Evolutionary conservation across 2,888 invertebrate genomes (phyloP), one percentile per base, ranked within the genome.

Genomic region (Notodonta ziczac): DNA sequence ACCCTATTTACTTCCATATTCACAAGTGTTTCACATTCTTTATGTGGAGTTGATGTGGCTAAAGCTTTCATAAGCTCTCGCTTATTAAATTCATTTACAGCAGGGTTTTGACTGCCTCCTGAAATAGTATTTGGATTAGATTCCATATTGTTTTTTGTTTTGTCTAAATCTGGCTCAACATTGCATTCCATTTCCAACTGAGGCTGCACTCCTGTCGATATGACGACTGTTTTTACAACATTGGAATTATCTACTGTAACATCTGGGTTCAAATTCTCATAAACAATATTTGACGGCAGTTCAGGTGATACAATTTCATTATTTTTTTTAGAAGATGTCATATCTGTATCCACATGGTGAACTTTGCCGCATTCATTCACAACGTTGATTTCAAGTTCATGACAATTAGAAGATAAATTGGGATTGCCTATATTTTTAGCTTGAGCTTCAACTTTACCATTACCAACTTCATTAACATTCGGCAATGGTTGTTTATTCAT

Each of bases 21-120:
- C 52, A 51, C 39, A 13, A 61, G 61, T 67, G 57, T 71, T 39
- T 56, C 39, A 51, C 74, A 52, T 35, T 74, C 77, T 69, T 90
- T 91, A 4, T 85, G 74, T 0, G 91, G 91, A 9, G 92, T 92
- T 5, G 90, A 91, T 9, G 90, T 90, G n/a, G 90, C 90, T 58
- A 89, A 73, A 58, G 88, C 89, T 67, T 80, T 78, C 35, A 85
- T 50, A 13, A 61, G 44, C 53, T 75, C 72, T 56, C 69, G 69
- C 61, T 63, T 72, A 61, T 67, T 74, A 12, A 66, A 59, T 6
- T 67, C 58, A 55, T 61, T 61, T 39, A 57, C 40, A 58, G 61
- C 58, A 6, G 66, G 59, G 58, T 64, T 58, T 39, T 55, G 51
- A 50, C 59, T 44, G 39, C 13, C 13, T 39, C 5, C 70, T 54